phyloP scores from a whole-genome alignment of 1,140 invertebrate species.

The Trypoxylus dichotomus region DNA sequence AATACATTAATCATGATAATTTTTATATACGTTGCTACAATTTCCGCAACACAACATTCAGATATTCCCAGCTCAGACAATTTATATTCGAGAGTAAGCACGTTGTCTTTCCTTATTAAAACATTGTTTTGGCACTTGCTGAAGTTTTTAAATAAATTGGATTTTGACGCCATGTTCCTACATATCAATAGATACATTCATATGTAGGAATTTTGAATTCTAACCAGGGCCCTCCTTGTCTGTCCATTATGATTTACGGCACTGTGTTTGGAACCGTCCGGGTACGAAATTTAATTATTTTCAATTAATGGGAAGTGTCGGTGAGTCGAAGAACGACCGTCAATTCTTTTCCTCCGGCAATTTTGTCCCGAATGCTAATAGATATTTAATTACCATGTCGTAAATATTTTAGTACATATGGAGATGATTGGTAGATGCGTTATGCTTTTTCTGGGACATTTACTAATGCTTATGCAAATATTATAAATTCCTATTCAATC shows the following conservation, averaged over 20 bases:
- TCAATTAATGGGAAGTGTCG: not conserved
- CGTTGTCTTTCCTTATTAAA: too few relatives aligned
- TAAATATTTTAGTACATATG: not conserved
- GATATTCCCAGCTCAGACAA: too few relatives aligned
- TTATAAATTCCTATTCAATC: not conserved
- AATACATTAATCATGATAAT: too few relatives aligned
- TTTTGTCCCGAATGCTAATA: not conserved
- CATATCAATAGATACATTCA: not conserved
- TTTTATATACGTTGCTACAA: too few relatives aligned
- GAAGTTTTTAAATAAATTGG: too few relatives aligned
- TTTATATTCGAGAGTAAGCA: too few relatives aligned
- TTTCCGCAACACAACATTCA: too few relatives aligned
- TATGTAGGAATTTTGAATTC: not conserved
- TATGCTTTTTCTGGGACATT: too few relatives aligned
- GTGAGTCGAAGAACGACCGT: not conserved
- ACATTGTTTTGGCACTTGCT: too few relatives aligned
- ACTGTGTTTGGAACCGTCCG: not conserved
- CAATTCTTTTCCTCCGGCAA: not conserved
- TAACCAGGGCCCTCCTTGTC: not conserved
- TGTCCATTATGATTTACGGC: not conserved
- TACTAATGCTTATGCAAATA: too few relatives aligned
- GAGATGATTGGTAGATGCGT: not conserved
- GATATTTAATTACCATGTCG: not conserved
- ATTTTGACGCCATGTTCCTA: not conserved
- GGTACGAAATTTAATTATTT: constrained; percentile 4